Evolutionary conservation across 92 coral and sea anemone genomes (phyloP).

Genomic region (Muricea muricata): DNA sequence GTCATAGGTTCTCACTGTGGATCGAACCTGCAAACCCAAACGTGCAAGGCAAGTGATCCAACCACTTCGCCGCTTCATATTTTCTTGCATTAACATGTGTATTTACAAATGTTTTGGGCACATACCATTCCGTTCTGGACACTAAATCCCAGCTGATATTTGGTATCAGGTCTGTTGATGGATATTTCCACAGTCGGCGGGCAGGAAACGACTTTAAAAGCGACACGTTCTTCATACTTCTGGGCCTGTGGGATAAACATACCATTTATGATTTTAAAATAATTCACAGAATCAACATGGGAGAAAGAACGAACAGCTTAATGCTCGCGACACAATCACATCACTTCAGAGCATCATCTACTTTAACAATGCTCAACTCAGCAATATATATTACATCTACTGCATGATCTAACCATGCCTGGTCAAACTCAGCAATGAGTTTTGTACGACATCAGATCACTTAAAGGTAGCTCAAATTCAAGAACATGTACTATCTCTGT

Average conservation of each 20-base stretch:
- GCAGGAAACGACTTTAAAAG: slow-evolving; percentile 88
- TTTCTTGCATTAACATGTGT: too few species aligned
- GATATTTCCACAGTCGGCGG: slow-evolving; percentile 98
- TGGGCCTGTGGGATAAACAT: slow-evolving; percentile 64
- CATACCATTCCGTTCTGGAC: slow-evolving; percentile 99
- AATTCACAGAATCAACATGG: too few species aligned
- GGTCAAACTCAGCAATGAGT: slow-evolving; percentile 12
- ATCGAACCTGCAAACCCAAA: too few species aligned
- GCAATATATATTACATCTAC: background rate
- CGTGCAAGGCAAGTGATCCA: too few species aligned
- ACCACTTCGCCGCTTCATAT: too few species aligned
- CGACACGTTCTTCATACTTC: slow-evolving; percentile 77
- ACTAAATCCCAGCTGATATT: slow-evolving; percentile 97
- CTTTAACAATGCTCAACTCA: too few species aligned
- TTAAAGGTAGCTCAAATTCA: background rate
- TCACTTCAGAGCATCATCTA: background rate
- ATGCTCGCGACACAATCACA: background rate
- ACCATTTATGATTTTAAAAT: too few species aligned
- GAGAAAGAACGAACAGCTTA: too few species aligned
- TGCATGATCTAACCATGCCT: background rate
- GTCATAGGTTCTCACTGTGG: too few species aligned
- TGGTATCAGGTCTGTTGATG: slow-evolving; percentile 98
- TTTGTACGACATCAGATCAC: too few species aligned
- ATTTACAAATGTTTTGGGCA: too few species aligned
- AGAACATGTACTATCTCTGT: too few species aligned